These are phyloP conservation scores for Phorcus lineatus DNA, from an alignment of 2,888 invertebrate genomes.

Conservation along the genomic window DNA sequence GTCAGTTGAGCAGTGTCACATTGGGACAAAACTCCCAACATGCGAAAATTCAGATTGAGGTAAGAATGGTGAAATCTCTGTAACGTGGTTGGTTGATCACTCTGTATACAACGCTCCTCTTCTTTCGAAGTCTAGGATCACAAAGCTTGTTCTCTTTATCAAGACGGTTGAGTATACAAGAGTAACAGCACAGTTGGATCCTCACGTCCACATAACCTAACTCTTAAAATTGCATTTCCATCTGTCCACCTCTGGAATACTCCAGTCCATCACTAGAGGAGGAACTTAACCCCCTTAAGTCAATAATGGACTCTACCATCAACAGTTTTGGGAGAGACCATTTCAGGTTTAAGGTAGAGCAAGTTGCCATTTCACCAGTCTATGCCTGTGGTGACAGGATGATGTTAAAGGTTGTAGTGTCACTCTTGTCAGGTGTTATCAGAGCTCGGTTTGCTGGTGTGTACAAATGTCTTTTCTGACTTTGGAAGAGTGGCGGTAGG, in stretches of 20 bases:
- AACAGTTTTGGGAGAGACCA: not conserved
- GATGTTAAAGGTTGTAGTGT: not conserved
- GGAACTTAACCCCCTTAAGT: not conserved
- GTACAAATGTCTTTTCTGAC: not conserved
- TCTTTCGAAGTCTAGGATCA: no score
- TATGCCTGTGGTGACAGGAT: not conserved
- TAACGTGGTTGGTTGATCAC: not conserved
- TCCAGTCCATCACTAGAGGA: not conserved
- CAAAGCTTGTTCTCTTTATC: no score
- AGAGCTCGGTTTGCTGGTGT: not conserved
- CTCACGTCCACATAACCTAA: no score
- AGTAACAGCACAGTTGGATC: no score
- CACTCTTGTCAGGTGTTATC: not conserved
- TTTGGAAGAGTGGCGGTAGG: constrained; percentile 38
- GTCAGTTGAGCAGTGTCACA: not conserved
- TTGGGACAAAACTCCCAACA: constrained; percentile 1
- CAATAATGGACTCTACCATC: not conserved
- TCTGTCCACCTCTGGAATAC: not conserved
- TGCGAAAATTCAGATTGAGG: constrained; percentile 6
- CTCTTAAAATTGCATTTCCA: no score
- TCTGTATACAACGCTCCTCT: no score
- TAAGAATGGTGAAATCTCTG: constrained; percentile 17
- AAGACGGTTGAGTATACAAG: no score
- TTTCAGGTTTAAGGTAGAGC: not conserved
- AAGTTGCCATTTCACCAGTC: constrained; percentile 8